Evolutionary conservation across 2,888 invertebrate genomes (phyloP), one percentile per base, ranked within the genome.

Genomic region (Caenorhabditis sp.): DNA sequence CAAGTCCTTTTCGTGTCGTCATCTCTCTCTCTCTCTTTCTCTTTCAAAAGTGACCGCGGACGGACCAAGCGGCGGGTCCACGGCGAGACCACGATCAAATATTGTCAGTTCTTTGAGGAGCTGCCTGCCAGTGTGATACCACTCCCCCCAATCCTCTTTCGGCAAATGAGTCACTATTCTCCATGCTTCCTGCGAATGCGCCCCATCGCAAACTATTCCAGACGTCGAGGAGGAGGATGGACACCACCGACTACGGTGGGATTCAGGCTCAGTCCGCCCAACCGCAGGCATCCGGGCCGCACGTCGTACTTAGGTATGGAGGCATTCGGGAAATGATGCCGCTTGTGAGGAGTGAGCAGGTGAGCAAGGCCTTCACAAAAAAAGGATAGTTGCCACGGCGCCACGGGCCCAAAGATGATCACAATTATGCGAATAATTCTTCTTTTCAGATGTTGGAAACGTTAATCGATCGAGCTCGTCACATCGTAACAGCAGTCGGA

Each of bases 381-480:
- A n/a, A n/a, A n/a, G n/a, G n/a, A n/a, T n/a, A n/a, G n/a, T n/a
- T 17, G 4, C 2, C 20, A 4, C 2, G 2, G 37, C 11, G 17
- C 30, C 17, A 15, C 11, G 22, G 45, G 17, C n/a, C n/a, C n/a
- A n/a, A n/a, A n/a, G n/a, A n/a, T n/a, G n/a, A n/a, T n/a, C n/a
- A n/a, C n/a, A n/a, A n/a, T n/a, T n/a, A n/a, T n/a, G n/a, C n/a
- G 24, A 50, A 26, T 26, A 24, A 20, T 65, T 43, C n/a, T n/a
- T n/a, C n/a, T 7, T 66, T 83, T n/a, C 58, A 86, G 85, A 78
- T 81, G 48, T 76, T 84, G n/a, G 84, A 84, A 13, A 70, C 62
- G 22, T 78, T 86, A 46, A 78, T 82, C 27, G 75, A 80, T 24
- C 73, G 82, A 27, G 87, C 87, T 1, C 79, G 83, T 5, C 76